phyloP scores from a whole-genome alignment of 1,140 invertebrate genomes.

The Drosophila guanche region DNA sequence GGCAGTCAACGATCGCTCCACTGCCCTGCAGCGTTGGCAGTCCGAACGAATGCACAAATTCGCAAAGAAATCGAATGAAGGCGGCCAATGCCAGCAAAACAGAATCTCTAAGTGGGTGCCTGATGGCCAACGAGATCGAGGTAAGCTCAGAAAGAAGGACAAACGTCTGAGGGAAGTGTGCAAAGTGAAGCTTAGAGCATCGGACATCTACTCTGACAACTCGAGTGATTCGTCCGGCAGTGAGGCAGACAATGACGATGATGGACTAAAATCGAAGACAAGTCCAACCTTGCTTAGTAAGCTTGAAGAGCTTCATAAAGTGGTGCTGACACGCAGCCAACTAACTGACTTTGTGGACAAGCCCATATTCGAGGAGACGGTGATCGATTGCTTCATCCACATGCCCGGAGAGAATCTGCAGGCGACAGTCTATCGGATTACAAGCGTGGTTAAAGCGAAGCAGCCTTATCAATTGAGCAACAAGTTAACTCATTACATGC shows the following conservation, averaged over 20 bases:
- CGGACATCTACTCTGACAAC: slow-evolving; percentile 36
- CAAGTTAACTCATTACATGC: slow-evolving; percentile 10
- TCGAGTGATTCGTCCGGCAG: slow-evolving; percentile 19
- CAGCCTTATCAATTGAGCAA: slow-evolving; percentile 21
- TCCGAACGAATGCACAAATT: slow-evolving; percentile 7
- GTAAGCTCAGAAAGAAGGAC: background rate
- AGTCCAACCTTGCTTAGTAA: background rate
- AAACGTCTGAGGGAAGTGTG: background rate
- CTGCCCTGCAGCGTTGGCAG: slow-evolving; percentile 29
- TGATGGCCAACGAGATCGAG: background rate
- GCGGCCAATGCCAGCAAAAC: too few relatives aligned
- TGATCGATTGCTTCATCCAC: slow-evolving; percentile 41
- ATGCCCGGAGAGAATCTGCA: slow-evolving; percentile 14
- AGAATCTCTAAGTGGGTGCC: background rate
- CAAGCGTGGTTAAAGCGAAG: background rate
- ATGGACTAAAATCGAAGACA: too few relatives aligned
- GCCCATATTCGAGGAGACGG: slow-evolving; percentile 40
- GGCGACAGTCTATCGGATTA: slow-evolving; percentile 18
- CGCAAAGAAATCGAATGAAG: background rate
- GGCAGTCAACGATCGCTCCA: slow-evolving; percentile 1
- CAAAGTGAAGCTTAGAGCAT: slow-evolving; percentile 14
- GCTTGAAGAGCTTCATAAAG: slow-evolving; percentile 9
- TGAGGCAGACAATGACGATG: background rate
- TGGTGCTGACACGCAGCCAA: slow-evolving; percentile 35
- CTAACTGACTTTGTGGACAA: slow-evolving; percentile 42